Evolutionary conservation across 2,888 invertebrate species (phyloP).

Genomic region (Thymelicus sylvestris): DNA sequence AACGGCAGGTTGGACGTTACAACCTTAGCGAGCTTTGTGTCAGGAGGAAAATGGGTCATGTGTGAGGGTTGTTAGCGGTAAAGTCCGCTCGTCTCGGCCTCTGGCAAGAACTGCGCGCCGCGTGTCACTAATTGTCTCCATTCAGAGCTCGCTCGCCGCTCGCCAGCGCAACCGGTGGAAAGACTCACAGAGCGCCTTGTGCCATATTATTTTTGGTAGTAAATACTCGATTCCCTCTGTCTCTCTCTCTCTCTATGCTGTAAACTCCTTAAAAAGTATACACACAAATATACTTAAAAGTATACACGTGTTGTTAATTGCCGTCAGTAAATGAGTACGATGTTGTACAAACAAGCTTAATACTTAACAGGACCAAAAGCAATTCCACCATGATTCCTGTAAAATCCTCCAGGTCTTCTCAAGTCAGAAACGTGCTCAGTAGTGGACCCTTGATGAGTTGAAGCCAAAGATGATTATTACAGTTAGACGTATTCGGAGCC

Average conservation of each 20-base stretch:
- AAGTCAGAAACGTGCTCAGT: too few species aligned
- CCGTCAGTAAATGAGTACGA: conserved; percentile 58
- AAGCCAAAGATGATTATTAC: too few species aligned
- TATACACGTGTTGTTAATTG: conserved; percentile 70
- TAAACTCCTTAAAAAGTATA: too few species aligned
- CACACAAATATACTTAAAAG: too few species aligned
- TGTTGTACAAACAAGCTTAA: too few species aligned
- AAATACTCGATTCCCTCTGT: neutral
- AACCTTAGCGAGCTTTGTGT: neutral
- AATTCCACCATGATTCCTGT: too few species aligned
- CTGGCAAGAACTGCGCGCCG: conserved; percentile 11
- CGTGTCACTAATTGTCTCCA: conserved; percentile 20
- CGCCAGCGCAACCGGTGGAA: conserved; percentile 6
- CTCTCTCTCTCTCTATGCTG: too few species aligned
- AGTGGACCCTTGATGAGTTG: too few species aligned
- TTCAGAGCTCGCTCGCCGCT: conserved; percentile 38
- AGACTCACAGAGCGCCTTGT: neutral
- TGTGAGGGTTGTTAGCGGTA: conserved; percentile 17
- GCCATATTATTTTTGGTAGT: neutral
- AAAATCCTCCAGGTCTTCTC: too few species aligned
- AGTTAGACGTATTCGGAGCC: too few species aligned
- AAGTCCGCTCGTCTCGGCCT: neutral
- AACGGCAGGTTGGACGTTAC: neutral
- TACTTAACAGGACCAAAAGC: too few species aligned
- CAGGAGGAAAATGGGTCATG: conserved; percentile 16